phyloP scores from a whole-genome alignment of 2,888 invertebrate genomes.

The Elgonia sp. region DNA sequence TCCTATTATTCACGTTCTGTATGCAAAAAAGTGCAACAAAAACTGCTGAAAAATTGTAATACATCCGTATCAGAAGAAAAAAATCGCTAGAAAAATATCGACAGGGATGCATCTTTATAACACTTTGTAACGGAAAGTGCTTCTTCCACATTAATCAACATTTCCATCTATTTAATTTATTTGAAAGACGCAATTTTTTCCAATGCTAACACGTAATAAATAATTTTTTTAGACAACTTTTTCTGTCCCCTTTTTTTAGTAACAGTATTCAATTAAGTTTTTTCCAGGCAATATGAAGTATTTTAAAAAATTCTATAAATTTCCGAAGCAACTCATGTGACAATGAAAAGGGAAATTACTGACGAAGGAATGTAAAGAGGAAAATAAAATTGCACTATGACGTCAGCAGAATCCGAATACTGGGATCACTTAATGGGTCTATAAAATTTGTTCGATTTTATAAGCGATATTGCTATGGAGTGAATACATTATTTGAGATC shows the following conservation, averaged over 20 bases:
- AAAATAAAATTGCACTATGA: constrained; percentile 32
- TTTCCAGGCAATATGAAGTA: too few relatives aligned
- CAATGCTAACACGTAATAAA: constrained; percentile 25
- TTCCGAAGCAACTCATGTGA: too few relatives aligned
- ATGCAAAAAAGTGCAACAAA: constrained; percentile 40
- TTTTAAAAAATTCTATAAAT: too few relatives aligned
- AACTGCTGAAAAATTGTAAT: constrained; percentile 24
- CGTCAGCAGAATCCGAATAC: constrained; percentile 45
- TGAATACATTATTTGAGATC: constrained; percentile 54
- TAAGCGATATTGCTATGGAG: constrained; percentile 59
- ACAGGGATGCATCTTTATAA: not conserved
- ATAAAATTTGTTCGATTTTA: constrained; percentile 68
- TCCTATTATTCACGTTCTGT: constrained; percentile 59
- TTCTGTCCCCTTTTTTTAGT: not conserved
- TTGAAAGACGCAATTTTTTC: not conserved
- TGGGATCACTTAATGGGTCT: constrained; percentile 41
- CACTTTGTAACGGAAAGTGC: not conserved
- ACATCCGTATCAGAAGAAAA: constrained; percentile 22
- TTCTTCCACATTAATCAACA: not conserved
- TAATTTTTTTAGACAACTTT: constrained; percentile 9
- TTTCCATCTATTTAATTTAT: constrained; percentile 2
- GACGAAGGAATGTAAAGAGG: constrained; percentile 21
- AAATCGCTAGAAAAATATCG: constrained; percentile 24
- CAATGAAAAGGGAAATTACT: constrained; percentile 37
- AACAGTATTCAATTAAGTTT: too few relatives aligned